A percentile compares a stretch with the other conserved stretches of the same genome.
These are phyloP conservation scores for Coptotermes formosanus DNA, from an alignment of 1,140 invertebrate genomes.

Conservation along the genomic window DNA sequence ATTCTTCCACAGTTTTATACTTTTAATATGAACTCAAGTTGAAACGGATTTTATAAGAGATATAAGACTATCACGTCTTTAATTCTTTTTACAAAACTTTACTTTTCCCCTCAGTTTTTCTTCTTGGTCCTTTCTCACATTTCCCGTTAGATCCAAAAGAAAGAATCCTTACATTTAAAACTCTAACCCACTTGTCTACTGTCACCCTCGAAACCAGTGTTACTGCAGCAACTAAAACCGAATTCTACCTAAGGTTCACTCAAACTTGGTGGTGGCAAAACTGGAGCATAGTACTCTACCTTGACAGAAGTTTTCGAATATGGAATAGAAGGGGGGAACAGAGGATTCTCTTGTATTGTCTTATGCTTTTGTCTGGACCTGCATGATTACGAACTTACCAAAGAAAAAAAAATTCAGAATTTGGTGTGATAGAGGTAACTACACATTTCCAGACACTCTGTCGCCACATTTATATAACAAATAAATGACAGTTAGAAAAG, in stretches of 20 bases:
- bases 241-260: background rate
- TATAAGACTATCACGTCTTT: background rate
- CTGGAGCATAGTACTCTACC: background rate
- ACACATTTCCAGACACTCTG: too few species aligned
- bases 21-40: slow-evolving; percentile 2
- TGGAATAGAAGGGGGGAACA: background rate
- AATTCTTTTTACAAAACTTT: background rate
- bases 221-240: background rate
- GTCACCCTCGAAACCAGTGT: background rate
- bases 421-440: too few species aligned
- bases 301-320: background rate
- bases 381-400: background rate
- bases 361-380: background rate
- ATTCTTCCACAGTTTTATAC: background rate
- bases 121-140: background rate
- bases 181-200: background rate
- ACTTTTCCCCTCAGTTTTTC: background rate
- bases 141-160: background rate
- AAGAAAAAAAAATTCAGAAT: background rate
- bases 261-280: background rate
- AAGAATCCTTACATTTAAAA: slow-evolving; percentile 6
- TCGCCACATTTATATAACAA: too few species aligned
- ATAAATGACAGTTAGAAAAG: too few species aligned
- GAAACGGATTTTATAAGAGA: background rate
- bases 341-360: background rate